Conservation (phyloP, 2,797 vertebrate genomes). For the Sebastes kiyomatsui region DNA sequence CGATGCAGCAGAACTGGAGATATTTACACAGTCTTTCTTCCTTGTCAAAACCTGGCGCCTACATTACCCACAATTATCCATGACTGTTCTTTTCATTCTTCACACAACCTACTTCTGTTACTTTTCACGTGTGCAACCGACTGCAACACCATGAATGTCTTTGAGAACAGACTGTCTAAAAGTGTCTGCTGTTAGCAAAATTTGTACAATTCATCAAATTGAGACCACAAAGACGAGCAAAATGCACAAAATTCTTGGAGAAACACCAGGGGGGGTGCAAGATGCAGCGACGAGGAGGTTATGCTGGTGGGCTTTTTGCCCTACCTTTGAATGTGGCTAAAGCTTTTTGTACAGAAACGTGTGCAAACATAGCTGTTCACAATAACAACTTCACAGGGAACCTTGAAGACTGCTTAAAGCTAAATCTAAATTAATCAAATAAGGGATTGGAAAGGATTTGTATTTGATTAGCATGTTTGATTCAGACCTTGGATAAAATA, state of each 20-base stretch:
- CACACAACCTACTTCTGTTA: neutral
- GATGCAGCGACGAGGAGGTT: neutral
- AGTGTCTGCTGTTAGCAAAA: neutral
- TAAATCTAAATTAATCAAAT: neutral
- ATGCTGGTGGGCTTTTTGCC: neutral
- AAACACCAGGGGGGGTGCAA: neutral
- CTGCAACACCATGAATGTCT: neutral
- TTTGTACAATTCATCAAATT: too few species aligned
- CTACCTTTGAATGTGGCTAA: neutral
- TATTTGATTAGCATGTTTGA: neutral
- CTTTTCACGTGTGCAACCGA: neutral
- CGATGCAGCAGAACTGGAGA: neutral
- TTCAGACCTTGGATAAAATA: neutral
- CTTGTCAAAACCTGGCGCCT: neutral
- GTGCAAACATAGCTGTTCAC: neutral
- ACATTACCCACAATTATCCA: too few species aligned
- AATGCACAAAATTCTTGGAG: too few species aligned
- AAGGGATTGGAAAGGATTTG: neutral
- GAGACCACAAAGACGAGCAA: too few species aligned
- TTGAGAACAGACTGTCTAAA: neutral
- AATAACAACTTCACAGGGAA: neutral
- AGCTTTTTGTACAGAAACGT: neutral
- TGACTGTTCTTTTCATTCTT: neutral
- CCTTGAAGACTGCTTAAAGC: neutral
- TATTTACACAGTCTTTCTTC: neutral